phyloP scores from a whole-genome alignment of 2,888 invertebrate genomes.

The Drosophila subsilvestris region DNA sequence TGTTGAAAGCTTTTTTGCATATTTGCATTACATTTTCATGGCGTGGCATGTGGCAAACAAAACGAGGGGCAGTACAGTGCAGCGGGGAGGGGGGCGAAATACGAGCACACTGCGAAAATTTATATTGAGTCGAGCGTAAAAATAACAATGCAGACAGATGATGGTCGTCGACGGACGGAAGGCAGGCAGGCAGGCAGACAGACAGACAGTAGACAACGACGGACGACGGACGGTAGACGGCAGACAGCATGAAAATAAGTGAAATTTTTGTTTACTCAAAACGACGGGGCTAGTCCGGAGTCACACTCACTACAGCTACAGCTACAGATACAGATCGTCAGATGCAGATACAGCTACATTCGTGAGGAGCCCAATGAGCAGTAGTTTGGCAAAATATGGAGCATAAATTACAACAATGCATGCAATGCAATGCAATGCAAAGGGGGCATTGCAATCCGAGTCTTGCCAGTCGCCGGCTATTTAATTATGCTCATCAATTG shows the following conservation, averaged over 20 bases:
- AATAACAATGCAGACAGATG: conserved; percentile 72
- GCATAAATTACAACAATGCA: conserved; percentile 79
- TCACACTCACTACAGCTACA: too few relatives aligned
- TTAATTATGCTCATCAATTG: conserved; percentile 79
- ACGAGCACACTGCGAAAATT: conserved; percentile 55
- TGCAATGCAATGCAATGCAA: conserved; percentile 63
- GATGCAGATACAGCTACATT: not conserved
- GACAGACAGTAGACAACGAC: not conserved
- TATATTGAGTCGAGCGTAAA: conserved; percentile 79
- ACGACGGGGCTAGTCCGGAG: conserved; percentile 45
- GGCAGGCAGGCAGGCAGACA: not conserved
- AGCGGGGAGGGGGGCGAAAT: not conserved
- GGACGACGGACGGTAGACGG: conserved; percentile 12
- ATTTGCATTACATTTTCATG: conserved; percentile 74
- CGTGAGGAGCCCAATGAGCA: conserved; percentile 6
- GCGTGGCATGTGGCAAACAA: conserved; percentile 69
- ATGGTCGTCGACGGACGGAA: conserved; percentile 8
- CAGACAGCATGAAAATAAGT: conserved; percentile 78
- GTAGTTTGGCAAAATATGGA: conserved; percentile 54
- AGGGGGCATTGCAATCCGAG: conserved; percentile 33
- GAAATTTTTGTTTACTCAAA: conserved; percentile 77
- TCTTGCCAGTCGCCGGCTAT: conserved; percentile 60
- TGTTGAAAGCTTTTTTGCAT: conserved; percentile 65
- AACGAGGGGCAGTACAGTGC: conserved; percentile 12
- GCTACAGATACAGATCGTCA: not conserved